phyloP scores from a whole-genome alignment of 2,888 invertebrate species.

The Euplagia quadripunctaria region DNA sequence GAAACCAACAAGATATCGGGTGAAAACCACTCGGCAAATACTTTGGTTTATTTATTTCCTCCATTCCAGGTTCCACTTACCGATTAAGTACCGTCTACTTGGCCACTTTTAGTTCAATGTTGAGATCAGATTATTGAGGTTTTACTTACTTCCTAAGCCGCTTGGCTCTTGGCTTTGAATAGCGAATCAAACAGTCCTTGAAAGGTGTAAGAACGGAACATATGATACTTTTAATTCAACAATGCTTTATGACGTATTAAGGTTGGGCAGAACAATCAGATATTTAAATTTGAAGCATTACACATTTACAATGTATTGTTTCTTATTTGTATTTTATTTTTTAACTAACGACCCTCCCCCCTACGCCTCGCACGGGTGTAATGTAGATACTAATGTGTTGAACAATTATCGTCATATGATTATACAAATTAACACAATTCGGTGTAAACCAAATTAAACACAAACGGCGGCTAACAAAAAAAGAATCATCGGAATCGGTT shows the following conservation, averaged over 20 bases:
- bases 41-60: conserved; percentile 6
- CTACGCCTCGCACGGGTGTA: too few species aligned
- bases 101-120: neutral
- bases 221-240: neutral
- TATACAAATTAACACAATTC: too few species aligned
- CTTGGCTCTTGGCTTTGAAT: neutral
- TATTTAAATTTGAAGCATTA: too few species aligned
- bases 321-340: too few species aligned
- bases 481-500: too few species aligned
- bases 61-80: neutral
- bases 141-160: neutral
- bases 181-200: neutral
- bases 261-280: too few species aligned
- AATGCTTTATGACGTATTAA: neutral
- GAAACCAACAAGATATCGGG: conserved; percentile 6
- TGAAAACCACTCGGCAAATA: conserved; percentile 8
- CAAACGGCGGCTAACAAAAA: too few species aligned
- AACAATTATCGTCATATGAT: too few species aligned
- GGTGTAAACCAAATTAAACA: too few species aligned
- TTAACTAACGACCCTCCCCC: too few species aligned
- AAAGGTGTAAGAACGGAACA: neutral
- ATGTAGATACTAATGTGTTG: too few species aligned
- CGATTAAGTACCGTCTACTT: conserved; percentile 6
- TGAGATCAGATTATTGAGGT: neutral
- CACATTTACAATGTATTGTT: too few species aligned